phyloP scores from a whole-genome alignment of 2,797 vertebrate species.

The Yasuhikotakia modesta region DNA sequence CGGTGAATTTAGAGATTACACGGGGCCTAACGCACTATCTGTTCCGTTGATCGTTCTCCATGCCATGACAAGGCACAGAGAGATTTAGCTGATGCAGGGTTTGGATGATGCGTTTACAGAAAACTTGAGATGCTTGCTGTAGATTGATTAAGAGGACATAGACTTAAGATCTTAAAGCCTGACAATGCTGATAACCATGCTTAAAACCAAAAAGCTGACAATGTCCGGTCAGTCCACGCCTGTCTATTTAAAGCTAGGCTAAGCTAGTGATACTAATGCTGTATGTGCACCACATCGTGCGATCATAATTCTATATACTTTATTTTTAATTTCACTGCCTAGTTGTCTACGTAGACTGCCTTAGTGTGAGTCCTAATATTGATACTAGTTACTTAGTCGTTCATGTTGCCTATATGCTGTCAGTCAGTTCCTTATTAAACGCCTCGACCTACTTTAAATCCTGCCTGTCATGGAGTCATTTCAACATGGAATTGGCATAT shows the following conservation, averaged over 20 bases:
- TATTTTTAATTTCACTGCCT: background rate
- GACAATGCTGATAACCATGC: too few species aligned
- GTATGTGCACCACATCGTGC: background rate
- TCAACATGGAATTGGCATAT: background rate
- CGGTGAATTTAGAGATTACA: constrained; percentile 29
- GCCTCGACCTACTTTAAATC: constrained; percentile 14
- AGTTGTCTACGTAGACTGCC: background rate
- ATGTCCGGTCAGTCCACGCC: constrained; percentile 14
- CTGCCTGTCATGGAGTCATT: background rate
- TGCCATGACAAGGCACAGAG: background rate
- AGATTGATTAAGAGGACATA: background rate
- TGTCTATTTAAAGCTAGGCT: constrained; percentile 30
- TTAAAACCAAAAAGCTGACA: too few species aligned
- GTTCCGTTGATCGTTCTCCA: background rate
- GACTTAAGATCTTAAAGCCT: too few species aligned
- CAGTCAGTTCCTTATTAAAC: background rate
- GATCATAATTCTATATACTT: background rate
- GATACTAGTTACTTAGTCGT: background rate
- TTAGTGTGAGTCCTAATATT: background rate
- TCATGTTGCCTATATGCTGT: background rate
- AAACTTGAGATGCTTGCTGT: background rate
- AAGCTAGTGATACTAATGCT: constrained; percentile 19
- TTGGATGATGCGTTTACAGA: background rate
- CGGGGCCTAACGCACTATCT: constrained; percentile 6
- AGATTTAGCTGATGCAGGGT: background rate